phyloP scores from a whole-genome alignment of 1,140 invertebrate genomes.

The Homalodisca vitripennis region DNA sequence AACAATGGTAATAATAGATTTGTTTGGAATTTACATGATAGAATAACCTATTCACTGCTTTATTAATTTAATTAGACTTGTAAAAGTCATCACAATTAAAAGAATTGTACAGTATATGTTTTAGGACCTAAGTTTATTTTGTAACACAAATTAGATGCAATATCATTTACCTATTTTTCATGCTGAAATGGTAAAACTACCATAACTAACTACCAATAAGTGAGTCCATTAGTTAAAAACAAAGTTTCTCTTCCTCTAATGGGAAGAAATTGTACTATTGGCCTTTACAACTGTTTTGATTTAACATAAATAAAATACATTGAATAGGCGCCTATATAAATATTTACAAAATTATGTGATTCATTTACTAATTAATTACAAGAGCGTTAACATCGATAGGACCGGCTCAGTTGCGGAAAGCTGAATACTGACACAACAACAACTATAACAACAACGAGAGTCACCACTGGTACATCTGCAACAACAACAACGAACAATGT shows the following conservation, averaged over 20 bases:
- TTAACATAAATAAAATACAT: slow-evolving; percentile 18
- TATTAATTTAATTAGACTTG: too few species aligned
- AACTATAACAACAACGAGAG: background rate
- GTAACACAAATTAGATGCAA: background rate
- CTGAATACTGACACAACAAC: slow-evolving; percentile 6
- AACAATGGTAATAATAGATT: too few species aligned
- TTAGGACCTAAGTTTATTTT: background rate
- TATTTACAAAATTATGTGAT: slow-evolving; percentile 9
- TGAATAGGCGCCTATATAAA: background rate
- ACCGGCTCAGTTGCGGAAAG: background rate
- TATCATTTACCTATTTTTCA: background rate
- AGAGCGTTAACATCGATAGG: background rate
- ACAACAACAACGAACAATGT: background rate
- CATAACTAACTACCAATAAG: background rate
- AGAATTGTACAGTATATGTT: too few species aligned
- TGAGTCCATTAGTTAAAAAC: too few species aligned
- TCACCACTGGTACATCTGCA: background rate
- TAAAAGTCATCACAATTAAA: too few species aligned
- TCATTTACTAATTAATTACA: background rate
- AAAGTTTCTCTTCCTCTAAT: background rate
- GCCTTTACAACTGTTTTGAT: background rate
- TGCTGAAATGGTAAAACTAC: background rate
- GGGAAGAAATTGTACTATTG: background rate
- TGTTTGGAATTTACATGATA: too few species aligned
- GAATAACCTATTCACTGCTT: too few species aligned